These are phyloP conservation scores for Vespertilio murinus DNA, from an alignment of 2,797 vertebrate species.

Conservation along the genomic window DNA sequence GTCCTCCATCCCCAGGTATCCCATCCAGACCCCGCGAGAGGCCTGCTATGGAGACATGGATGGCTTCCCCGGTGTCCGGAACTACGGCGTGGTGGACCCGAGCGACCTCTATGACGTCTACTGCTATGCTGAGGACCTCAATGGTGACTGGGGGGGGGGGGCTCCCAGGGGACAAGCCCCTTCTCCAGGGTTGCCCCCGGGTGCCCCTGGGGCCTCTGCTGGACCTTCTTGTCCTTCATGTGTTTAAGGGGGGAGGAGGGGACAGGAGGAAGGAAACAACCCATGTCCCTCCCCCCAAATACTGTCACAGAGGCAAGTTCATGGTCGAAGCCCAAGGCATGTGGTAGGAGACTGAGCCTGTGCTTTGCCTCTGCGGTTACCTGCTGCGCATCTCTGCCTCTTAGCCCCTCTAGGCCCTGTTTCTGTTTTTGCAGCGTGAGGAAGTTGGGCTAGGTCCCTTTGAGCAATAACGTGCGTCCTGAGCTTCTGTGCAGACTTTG, in stretches of 20 bases:
- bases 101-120: conserved; percentile 94
- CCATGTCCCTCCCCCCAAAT: not conserved
- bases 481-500: not conserved
- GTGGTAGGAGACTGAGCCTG: not conserved
- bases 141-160: conserved; percentile 84
- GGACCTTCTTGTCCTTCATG: not conserved
- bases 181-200: not conserved
- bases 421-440: not conserved
- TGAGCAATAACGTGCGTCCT: not conserved
- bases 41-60: conserved; percentile 97
- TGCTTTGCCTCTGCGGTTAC: not conserved
- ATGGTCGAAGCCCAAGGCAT: not conserved
- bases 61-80: conserved; percentile 92
- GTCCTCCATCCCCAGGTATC: conserved; percentile 86
- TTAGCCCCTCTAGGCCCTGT: not conserved
- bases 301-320: not conserved
- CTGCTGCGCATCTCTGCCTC: not conserved
- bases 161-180: not conserved
- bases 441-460: not conserved
- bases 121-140: conserved; percentile 93
- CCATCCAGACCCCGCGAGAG: conserved; percentile 93
- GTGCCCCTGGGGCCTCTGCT: not conserved
- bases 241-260: not conserved
- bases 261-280: not conserved
- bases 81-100: conserved; percentile 90